These are phyloP conservation scores for Mareca strepera DNA, from an alignment of 2,797 vertebrate genomes.

Conservation along the genomic window DNA sequence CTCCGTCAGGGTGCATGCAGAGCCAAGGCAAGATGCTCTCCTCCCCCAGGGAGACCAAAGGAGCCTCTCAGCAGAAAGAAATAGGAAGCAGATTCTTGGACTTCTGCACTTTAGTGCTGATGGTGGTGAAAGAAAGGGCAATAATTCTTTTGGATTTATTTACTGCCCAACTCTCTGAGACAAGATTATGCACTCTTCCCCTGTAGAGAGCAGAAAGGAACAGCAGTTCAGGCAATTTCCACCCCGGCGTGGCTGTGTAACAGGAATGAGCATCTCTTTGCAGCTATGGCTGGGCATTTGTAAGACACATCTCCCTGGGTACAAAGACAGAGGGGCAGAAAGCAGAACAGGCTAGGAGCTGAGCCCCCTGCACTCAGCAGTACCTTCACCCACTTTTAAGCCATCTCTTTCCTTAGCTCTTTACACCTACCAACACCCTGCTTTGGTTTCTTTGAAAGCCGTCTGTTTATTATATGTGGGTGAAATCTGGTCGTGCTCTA, in stretches of 20 bases:
- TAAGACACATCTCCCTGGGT: background rate
- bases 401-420: background rate
- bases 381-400: background rate
- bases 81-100: background rate
- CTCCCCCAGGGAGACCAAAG: background rate
- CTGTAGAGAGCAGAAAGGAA: background rate
- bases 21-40: background rate
- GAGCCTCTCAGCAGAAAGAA: background rate
- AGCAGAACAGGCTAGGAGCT: background rate
- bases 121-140: background rate
- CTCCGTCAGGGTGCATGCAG: background rate
- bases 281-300: background rate
- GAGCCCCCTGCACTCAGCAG: fast-evolving
- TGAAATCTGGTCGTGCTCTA: slow-evolving; percentile 33
- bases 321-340: background rate
- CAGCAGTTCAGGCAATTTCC: background rate
- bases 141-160: background rate
- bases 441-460: slow-evolving; percentile 21
- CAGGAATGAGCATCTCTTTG: background rate
- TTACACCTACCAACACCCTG: background rate
- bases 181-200: background rate
- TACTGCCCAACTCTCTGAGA: background rate
- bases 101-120: background rate
- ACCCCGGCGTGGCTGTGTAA: background rate
- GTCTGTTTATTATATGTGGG: slow-evolving; percentile 20